These are phyloP conservation scores for Drosophila funebris DNA, from an alignment of 1,140 invertebrate genomes.

Conservation along the genomic window DNA sequence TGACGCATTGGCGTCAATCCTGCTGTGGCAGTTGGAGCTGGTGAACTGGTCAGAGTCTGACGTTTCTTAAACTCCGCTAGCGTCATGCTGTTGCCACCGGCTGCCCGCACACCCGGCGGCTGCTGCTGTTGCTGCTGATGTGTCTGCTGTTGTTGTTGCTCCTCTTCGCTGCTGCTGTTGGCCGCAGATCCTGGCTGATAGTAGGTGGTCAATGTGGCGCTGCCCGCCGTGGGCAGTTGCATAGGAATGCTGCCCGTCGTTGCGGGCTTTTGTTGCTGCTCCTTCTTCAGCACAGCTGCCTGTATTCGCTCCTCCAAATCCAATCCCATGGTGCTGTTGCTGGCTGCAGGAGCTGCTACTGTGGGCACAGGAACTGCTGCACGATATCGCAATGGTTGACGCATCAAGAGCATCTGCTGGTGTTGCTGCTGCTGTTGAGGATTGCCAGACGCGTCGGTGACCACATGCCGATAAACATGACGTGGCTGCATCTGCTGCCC, in stretches of 20 bases:
- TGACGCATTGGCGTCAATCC: constrained; percentile 41
- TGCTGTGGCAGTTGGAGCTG: constrained; percentile 19
- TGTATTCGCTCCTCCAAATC: constrained; percentile 79
- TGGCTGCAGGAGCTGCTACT: constrained; percentile 6
- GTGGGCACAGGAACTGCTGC: constrained; percentile 21
- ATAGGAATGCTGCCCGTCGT: constrained; percentile 29
- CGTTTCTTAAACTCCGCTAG: constrained; percentile 75
- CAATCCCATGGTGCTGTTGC: constrained; percentile 43
- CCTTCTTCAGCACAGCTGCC: constrained; percentile 75
- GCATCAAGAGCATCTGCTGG: constrained; percentile 59
- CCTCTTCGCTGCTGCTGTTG: constrained; percentile 30
- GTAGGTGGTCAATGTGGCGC: constrained; percentile 71
- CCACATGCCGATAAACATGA: constrained; percentile 58
- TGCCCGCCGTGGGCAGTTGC: constrained; percentile 50
- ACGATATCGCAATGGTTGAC: constrained; percentile 54
- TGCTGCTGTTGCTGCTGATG: constrained; percentile 37
- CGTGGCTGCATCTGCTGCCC: constrained; percentile 47
- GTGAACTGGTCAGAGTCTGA: constrained; percentile 43
- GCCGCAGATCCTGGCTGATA: constrained; percentile 48
- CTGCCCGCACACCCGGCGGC: constrained; percentile 48
- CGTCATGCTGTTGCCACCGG: constrained; percentile 66
- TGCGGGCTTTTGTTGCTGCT: constrained; percentile 68
- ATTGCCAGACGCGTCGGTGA: constrained; percentile 37
- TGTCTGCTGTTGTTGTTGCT: constrained; percentile 31
- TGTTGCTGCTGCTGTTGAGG: constrained; percentile 41